A percentile compares a stretch with the other conserved stretches of the same genome.
phyloP scores from a whole-genome alignment of 2,888 invertebrate genomes.

The Folsomia candida region DNA sequence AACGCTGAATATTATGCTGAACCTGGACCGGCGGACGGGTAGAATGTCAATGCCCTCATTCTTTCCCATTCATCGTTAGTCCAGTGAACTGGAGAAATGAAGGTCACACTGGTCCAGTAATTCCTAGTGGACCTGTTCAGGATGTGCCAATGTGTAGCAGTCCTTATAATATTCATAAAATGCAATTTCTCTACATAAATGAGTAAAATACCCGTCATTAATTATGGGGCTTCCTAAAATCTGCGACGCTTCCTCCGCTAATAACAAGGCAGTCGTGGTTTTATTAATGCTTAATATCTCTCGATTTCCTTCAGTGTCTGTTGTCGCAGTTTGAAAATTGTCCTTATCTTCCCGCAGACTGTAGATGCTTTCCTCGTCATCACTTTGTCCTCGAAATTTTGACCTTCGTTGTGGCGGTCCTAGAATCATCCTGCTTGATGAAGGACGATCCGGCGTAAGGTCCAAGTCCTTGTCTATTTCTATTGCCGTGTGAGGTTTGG shows the following conservation, averaged over 20 bases:
- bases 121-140: not conserved
- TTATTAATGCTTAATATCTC: too few species aligned
- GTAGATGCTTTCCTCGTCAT: conserved; percentile 13
- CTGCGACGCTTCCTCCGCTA: conserved; percentile 31
- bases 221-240: conserved; percentile 6
- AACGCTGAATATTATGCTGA: conserved; percentile 21
- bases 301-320: not conserved
- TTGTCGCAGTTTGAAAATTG: too few species aligned
- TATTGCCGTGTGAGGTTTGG: not conserved
- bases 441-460: not conserved
- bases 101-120: not conserved
- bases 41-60: conserved; percentile 26
- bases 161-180: not conserved
- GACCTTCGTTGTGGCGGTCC: not conserved
- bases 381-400: conserved; percentile 24
- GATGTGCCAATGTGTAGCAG: not conserved
- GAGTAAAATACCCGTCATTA: conserved; percentile 20
- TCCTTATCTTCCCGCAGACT: conserved; percentile 4
- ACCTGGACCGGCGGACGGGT: conserved; percentile 27
- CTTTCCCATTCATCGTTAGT: conserved; percentile 29
- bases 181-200: not conserved
- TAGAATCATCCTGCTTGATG: too few species aligned
- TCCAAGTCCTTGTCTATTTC: conserved; percentile 20
- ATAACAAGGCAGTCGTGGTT: conserved; percentile 28
- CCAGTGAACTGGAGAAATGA: not conserved